These are phyloP conservation scores for Ichneumoninae sp. DNA, from an alignment of 2,888 invertebrate species.

Conservation along the genomic window DNA sequence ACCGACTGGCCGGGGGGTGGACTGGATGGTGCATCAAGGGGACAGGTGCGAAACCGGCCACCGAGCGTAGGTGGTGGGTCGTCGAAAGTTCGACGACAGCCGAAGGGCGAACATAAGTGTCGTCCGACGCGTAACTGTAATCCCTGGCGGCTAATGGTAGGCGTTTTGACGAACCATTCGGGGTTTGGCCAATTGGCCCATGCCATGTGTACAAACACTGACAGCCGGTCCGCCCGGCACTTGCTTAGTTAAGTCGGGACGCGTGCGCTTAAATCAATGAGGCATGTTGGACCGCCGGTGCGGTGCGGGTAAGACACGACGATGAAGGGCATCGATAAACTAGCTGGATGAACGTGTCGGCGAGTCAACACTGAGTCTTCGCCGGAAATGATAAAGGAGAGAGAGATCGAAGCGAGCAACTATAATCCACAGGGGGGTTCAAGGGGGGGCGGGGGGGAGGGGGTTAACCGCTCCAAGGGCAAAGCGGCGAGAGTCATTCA, in stretches of 20 bases:
- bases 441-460: slow-evolving; percentile 34
- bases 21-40: neutral
- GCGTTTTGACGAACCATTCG: slow-evolving; percentile 42
- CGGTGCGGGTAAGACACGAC: neutral
- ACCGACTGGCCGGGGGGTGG: too few relatives aligned
- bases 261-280: slow-evolving; percentile 57
- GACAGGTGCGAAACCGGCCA: neutral
- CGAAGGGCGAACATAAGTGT: slow-evolving; percentile 7
- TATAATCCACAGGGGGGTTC: slow-evolving; percentile 7
- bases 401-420: slow-evolving; percentile 1
- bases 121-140: slow-evolving; percentile 39
- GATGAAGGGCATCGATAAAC: slow-evolving; percentile 28
- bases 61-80: slow-evolving; percentile 4
- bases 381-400: slow-evolving; percentile 30
- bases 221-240: slow-evolving; percentile 80
- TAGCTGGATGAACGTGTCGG: slow-evolving; percentile 34
- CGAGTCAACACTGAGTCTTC: slow-evolving; percentile 44
- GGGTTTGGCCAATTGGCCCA: slow-evolving; percentile 61
- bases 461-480: slow-evolving; percentile 50
- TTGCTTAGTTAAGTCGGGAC: slow-evolving; percentile 74
- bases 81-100: slow-evolving; percentile 2
- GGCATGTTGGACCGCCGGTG: slow-evolving; percentile 29
- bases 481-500: slow-evolving; percentile 76
- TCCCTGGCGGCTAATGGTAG: slow-evolving; percentile 45
- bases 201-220: slow-evolving; percentile 83